phyloP scores from a whole-genome alignment of 1,140 invertebrate genomes.

The Hycleus cichorii region DNA sequence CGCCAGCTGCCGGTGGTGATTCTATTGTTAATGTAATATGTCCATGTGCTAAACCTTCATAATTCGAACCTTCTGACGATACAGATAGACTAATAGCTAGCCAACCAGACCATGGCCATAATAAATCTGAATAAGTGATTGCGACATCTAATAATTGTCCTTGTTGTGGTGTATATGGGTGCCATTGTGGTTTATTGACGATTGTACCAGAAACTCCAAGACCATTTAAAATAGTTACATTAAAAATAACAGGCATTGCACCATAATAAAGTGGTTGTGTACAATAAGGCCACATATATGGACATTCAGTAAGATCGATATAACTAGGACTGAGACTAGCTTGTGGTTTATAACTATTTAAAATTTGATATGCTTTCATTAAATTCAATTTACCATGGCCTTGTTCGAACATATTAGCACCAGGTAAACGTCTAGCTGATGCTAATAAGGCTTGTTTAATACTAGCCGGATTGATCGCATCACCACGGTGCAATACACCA shows the following conservation, averaged over 20 bases:
- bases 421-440: constrained; percentile 74
- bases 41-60: constrained; percentile 65
- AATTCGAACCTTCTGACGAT: constrained; percentile 56
- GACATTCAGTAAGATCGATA: constrained; percentile 87
- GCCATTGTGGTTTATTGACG: constrained; percentile 68
- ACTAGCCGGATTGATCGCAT: constrained; percentile 81
- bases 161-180: constrained; percentile 79
- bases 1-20: constrained; percentile 65
- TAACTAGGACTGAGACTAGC: constrained; percentile 61
- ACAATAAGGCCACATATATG: constrained; percentile 98
- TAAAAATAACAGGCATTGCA: constrained; percentile 81
- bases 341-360: constrained; percentile 76
- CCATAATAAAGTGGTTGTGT: constrained; percentile 88
- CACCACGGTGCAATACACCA: constrained; percentile 50
- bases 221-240: constrained; percentile 85
- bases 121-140: constrained; percentile 66
- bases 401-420: constrained; percentile 95
- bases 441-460: constrained; percentile 91
- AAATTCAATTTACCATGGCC: constrained; percentile 91
- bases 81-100: constrained; percentile 73
- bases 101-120: constrained; percentile 98
- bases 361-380: constrained; percentile 72
- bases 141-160: constrained; percentile 70
- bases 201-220: constrained; percentile 81
- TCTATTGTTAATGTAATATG: constrained; percentile 79